Base-by-base conservation (phyloP, 2,113 vertebrate genomes). In the Ciconia maguari region DNA sequence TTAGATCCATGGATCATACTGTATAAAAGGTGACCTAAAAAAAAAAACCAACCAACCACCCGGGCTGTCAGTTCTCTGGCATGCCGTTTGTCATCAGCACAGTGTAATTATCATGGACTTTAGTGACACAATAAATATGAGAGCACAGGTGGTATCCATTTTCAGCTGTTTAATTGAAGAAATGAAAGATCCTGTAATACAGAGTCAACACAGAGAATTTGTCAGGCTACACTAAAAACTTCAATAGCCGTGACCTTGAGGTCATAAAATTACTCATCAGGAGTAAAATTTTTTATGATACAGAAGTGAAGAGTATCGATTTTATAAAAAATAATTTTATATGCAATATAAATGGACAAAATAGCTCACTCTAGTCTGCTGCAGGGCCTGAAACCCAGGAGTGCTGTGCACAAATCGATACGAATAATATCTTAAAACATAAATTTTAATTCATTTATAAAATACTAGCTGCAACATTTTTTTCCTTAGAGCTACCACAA, bases 121-220 rank as follows among this genome's bases (percentile, higher is more conserved):
- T 95, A 94, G 90, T 94, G 96, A 92, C 79, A 88, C 91, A 90
- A 95, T 96, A 97, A 97, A 97, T 93, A 88, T 2, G 42, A 87
- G 83, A 95, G 88, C 94, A 87, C 96, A 96, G 97, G 96, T 97
- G 96, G 97, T 88, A 90, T 96, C 96, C 90, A 84, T 97, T 97
- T 98, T 96, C 97, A 96, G 87, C 71, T 80, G 80, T 95, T 97
- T 97, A 97, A 98, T 72, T 95, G 96, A 91, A 96, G 94, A 97
- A 98, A 96, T 96, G 97, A 98, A 97, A 98, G 97, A 93, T 97
- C 92, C 88, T 83, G 69, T 68, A 96, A 82, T 75, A 72, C 17
- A 38, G 87, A 93, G 72, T 79, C 93, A 97, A 98, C 92, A 81
- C 6, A 80, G 91, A 89, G 90, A 90, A 96, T 96, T 93, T 93